These are phyloP conservation scores for Macrotus californicus DNA, from an alignment of 2,113 vertebrate species.

Conservation along the genomic window DNA sequence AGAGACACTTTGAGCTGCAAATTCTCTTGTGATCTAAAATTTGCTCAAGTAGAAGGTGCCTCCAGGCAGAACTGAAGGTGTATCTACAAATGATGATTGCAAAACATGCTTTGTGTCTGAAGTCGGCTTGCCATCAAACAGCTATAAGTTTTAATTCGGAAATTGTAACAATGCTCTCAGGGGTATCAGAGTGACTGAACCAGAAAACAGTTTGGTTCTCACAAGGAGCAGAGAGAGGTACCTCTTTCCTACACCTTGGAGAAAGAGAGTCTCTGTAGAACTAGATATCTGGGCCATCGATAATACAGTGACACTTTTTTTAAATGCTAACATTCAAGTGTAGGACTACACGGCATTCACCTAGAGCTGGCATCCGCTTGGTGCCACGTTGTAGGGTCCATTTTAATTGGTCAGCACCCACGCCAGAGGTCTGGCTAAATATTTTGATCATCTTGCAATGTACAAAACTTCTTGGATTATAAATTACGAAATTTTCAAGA, in stretches of 20 bases:
- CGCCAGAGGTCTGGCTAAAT: neutral
- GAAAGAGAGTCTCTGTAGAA: neutral
- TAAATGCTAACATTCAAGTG: neutral
- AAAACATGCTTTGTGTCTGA: neutral
- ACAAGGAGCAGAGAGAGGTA: neutral
- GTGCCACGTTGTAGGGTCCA: neutral
- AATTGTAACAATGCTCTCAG: neutral
- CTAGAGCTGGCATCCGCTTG: neutral
- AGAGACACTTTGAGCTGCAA: slow-evolving; percentile 64
- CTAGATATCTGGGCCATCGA: neutral
- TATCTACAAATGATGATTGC: slow-evolving; percentile 46
- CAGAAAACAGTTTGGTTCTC: neutral
- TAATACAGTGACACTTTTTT: neutral
- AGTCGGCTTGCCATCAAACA: neutral
- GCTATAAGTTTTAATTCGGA: neutral
- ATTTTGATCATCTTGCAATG: neutral
- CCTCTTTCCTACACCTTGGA: neutral
- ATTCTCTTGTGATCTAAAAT: slow-evolving; percentile 74
- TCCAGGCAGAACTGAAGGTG: slow-evolving; percentile 64
- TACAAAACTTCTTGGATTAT: neutral
- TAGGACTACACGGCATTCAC: neutral
- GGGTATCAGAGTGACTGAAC: neutral
- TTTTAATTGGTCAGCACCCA: neutral
- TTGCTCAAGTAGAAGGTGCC: slow-evolving; percentile 60
- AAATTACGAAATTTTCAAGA: neutral